A percentile compares a stretch with the other conserved stretches of the same genome.
Evolutionary conservation across 1,140 invertebrate species (phyloP).

Genomic region (Propsilocerus akamusi): DNA sequence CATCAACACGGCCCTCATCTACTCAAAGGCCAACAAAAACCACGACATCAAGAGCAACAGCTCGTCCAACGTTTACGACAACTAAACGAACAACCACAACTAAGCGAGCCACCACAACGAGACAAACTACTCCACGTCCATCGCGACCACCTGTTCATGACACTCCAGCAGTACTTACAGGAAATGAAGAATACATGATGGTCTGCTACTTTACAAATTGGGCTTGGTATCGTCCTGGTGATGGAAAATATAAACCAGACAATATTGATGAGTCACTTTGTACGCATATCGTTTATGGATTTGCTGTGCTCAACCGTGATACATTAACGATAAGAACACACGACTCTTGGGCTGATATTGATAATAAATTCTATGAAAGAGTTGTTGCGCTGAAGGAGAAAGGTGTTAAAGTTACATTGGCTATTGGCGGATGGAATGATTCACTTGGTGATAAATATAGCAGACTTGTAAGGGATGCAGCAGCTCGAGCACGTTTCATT

Average conservation of each 20-base stretch:
- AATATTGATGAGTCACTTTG: conserved; percentile 48
- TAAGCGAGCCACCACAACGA: conserved; percentile 4
- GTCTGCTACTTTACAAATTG: conserved; percentile 53
- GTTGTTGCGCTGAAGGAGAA: conserved; percentile 45
- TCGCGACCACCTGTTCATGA: conserved; percentile 7
- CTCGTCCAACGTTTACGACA: conserved; percentile 5
- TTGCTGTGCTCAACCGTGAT: conserved; percentile 40
- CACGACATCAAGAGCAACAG: no score
- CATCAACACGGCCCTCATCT: conserved; percentile 10
- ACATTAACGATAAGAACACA: conserved; percentile 40
- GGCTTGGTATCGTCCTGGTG: conserved; percentile 41
- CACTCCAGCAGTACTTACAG: conserved; percentile 9
- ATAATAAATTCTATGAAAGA: conserved; percentile 60
- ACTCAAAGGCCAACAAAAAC: conserved; percentile 11
- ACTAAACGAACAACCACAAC: conserved; percentile 6
- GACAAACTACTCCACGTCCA: conserved; percentile 6
- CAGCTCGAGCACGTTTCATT: conserved; percentile 49
- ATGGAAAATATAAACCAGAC: conserved; percentile 41
- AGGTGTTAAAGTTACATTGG: conserved; percentile 29
- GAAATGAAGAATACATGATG: conserved; percentile 30
- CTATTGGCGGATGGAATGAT: conserved; percentile 73
- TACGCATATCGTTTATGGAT: conserved; percentile 56
- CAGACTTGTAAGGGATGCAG: conserved; percentile 52
- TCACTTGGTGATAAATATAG: conserved; percentile 73
- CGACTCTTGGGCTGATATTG: conserved; percentile 46